Evolutionary conservation across 35 echinoderm and acorn worm genomes (phyloP).

Genomic region (Ophiothrix spiculata): DNA sequence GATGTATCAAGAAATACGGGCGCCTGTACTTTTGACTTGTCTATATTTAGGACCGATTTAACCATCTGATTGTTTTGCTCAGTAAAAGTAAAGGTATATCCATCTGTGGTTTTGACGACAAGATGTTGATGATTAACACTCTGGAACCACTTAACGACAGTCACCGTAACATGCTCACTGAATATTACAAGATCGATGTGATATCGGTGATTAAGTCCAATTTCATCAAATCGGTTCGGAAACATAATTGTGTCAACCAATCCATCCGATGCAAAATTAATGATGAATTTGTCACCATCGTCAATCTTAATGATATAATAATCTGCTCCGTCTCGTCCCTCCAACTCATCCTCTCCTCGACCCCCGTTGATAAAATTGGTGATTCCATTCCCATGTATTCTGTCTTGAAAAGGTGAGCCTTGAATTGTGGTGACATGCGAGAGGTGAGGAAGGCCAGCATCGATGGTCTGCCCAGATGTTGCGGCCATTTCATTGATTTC

Average conservation of each 20-base stretch:
- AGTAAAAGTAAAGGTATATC: background rate
- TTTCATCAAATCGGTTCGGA: background rate
- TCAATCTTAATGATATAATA: background rate
- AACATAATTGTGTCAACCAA: background rate
- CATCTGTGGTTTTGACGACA: background rate
- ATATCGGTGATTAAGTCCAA: background rate
- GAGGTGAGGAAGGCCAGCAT: background rate
- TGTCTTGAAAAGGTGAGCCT: background rate
- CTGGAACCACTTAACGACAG: background rate
- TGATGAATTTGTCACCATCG: slow-evolving; percentile 11
- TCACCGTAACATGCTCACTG: background rate
- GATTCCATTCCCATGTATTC: background rate
- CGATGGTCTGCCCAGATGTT: background rate
- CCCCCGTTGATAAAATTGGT: slow-evolving; percentile 7
- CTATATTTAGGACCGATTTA: background rate
- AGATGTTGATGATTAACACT: background rate
- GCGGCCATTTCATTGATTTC: slow-evolving; percentile 7
- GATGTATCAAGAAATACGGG: slow-evolving; percentile 1
- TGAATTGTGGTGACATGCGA: background rate
- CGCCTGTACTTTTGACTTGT: background rate
- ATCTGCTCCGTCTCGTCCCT: slow-evolving; percentile 6
- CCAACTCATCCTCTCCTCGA: background rate
- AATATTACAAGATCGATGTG: background rate
- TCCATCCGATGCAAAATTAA: background rate
- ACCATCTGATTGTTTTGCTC: background rate